Evolutionary conservation across 2,113 vertebrate species (phyloP).

Genomic region (Bos javanicus): DNA sequence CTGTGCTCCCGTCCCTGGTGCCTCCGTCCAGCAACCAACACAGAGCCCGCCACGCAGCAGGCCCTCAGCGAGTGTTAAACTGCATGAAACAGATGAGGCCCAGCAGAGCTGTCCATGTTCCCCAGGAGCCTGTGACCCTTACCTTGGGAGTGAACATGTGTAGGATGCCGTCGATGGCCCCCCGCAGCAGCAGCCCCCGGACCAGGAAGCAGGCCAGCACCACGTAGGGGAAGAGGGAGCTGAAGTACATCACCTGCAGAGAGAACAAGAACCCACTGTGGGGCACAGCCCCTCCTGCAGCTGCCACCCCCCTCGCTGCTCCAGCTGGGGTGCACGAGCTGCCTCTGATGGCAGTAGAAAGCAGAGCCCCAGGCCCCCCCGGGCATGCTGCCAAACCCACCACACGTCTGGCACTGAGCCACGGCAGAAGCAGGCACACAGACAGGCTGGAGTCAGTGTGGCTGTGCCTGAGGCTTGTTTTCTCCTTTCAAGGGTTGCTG

Average conservation of each 20-base stretch:
- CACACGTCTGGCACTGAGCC: background rate
- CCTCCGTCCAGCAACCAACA: background rate
- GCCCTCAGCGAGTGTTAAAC: accelerated
- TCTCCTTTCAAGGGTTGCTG: background rate
- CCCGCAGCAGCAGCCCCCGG: slow-evolving; percentile 91
- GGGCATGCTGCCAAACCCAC: slow-evolving; percentile 42
- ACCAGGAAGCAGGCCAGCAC: slow-evolving; percentile 99
- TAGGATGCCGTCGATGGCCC: slow-evolving; percentile 94
- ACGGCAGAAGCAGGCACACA: background rate
- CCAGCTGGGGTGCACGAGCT: background rate
- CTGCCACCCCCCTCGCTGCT: background rate
- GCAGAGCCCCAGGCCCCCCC: background rate
- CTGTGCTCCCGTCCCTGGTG: no score
- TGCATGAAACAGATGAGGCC: background rate
- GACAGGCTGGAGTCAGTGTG: slow-evolving; percentile 34
- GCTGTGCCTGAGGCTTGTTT: background rate
- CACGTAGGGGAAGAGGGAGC: slow-evolving; percentile 97
- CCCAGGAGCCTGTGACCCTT: slow-evolving; percentile 53
- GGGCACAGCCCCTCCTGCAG: background rate
- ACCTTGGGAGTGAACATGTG: slow-evolving; percentile 99
- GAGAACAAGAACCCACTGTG: background rate
- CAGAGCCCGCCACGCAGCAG: background rate
- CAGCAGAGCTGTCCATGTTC: background rate
- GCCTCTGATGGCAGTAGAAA: slow-evolving; percentile 33
- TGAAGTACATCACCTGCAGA: slow-evolving; percentile 99